Evolutionary conservation across 2,113 vertebrate genomes (phyloP).

Genomic region (Hippoglossus stenolepis): DNA sequence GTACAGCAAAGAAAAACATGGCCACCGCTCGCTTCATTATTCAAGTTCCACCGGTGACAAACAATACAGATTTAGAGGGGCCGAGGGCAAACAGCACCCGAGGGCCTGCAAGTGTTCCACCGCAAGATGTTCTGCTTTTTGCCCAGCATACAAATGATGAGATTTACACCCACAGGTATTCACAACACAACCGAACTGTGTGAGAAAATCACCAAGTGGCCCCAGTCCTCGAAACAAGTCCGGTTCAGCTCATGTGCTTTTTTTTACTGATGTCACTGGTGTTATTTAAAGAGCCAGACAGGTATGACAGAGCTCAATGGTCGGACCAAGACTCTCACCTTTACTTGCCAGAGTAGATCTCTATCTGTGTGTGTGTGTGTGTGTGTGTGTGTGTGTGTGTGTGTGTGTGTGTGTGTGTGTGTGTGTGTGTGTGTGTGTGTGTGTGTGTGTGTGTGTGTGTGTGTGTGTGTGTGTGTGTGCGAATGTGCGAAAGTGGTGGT

Average conservation of each 20-base stretch:
- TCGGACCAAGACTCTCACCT: slow-evolving; percentile 55
- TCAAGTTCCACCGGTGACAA: background rate
- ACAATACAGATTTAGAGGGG: background rate
- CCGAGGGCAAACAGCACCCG: slow-evolving; percentile 6
- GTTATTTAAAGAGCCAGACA: slow-evolving; percentile 36
- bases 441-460: slow-evolving; percentile 9
- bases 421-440: slow-evolving; percentile 1
- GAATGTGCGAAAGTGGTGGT: slow-evolving; percentile 23
- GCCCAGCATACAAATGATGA: slow-evolving; percentile 18
- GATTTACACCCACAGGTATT: background rate
- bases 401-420: slow-evolving; percentile 1
- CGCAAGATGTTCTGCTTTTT: background rate
- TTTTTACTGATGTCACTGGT: slow-evolving; percentile 7
- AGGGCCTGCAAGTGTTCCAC: slow-evolving; percentile 15
- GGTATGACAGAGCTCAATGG: slow-evolving; percentile 44
- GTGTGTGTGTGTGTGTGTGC: background rate
- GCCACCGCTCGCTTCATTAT: background rate
- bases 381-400: slow-evolving; percentile 10
- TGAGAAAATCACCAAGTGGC: background rate
- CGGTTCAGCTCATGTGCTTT: slow-evolving; percentile 23
- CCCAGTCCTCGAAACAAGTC: background rate
- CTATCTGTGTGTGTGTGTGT: background rate
- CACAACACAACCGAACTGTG: background rate
- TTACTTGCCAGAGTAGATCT: slow-evolving; percentile 48
- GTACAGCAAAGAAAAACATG: background rate